Base-by-base conservation (phyloP, 2,113 vertebrate genomes). In the Etia nguti region DNA sequence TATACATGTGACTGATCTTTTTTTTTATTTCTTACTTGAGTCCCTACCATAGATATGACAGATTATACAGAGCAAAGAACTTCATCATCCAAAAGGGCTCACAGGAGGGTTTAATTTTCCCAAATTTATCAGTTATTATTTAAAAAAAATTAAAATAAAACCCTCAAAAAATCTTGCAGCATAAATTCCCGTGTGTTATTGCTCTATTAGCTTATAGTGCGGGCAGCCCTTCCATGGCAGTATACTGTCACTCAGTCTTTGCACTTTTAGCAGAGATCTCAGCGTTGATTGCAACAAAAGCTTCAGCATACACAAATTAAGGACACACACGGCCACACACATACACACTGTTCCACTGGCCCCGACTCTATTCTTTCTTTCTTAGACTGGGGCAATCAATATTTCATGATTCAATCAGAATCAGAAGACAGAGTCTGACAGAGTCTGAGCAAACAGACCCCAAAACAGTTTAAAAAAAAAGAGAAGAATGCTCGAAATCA, bases 351-450 rank as follows among this genome's bases (percentile, higher is more conserved):
- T 38, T 68, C 20, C 36, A 41, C 62, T 41, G 62, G 62, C 62
- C 34, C 62, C 36, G 20, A 41, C 20, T 68, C 62, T 41, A 29
- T 77, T 77, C 16, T 31, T 77, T 31, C 26, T 12, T 26, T 31
- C 70, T 77, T 20, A 77, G 43, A 87, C 52, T 89, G 56, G 79
- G 24, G 34, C 1, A 38, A 65, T 93, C 38, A 87, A 91, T 91
- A 82, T 91, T 91, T 92, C 60, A 93, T 56, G 86, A 89, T 82
- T 86, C 85, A 87, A 92, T 92, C 91, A 90, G 79, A 90, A 81
- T 84, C 85, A 82, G 34, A 6, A 82, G 34, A 11, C 13, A 57
- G 59, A 77, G 68, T 54, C 59, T 56, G 26, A 10, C 12, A 60
- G 68, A 68, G 68, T 54, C 65, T 50, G 68, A 62, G 62, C 86